Percentiles rank a stretch among this genome's conserved stretches.
Evolutionary conservation across 2,113 vertebrate species (phyloP).

Genomic region (Sylvicapra grimmia): DNA sequence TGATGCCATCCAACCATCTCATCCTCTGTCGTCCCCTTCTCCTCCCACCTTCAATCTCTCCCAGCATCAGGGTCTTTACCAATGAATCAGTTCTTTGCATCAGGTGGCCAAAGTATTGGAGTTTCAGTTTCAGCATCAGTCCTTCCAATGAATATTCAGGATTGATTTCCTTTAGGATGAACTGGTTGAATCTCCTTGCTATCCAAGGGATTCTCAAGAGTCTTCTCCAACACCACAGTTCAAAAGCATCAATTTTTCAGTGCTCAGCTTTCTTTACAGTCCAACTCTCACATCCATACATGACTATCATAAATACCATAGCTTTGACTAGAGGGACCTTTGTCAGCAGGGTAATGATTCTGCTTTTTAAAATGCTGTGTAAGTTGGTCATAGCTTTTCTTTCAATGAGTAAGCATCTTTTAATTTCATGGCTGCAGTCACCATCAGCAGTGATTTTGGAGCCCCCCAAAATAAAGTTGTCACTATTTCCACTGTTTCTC

Average conservation of each 20-base stretch:
- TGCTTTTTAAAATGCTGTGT: not conserved
- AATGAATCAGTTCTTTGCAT: accelerated
- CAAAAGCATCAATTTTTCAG: accelerated
- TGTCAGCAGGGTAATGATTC: not conserved
- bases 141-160: not conserved
- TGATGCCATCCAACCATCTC: not conserved
- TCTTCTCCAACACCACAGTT: not conserved
- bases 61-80: not conserved
- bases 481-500: not conserved
- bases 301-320: not conserved
- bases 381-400: not conserved
- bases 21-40: accelerated
- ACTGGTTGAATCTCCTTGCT: not conserved
- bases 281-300: not conserved
- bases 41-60: not conserved
- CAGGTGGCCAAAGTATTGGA: not conserved
- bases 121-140: not conserved
- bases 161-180: not conserved
- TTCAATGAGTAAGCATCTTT: not conserved
- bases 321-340: accelerated
- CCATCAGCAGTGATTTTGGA: not conserved
- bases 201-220: not conserved
- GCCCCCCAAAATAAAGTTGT: not conserved
- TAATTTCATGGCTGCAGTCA: not conserved
- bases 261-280: not conserved